phyloP scores from a whole-genome alignment of 1,140 invertebrate genomes.

The Xylocopa sonorina region DNA sequence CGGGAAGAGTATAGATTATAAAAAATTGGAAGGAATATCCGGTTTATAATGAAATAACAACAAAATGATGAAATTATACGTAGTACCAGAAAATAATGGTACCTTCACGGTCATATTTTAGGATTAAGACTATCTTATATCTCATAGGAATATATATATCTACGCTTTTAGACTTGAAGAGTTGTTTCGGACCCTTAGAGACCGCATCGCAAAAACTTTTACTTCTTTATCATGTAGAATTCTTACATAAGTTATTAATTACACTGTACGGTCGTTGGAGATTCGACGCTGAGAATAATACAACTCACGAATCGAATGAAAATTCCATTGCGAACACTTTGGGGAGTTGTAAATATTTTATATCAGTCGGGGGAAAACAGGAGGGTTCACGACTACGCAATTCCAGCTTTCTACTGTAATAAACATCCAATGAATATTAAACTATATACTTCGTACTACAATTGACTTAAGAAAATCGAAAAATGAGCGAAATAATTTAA shows the following conservation, averaged over 20 bases:
- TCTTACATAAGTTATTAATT: conserved; percentile 21
- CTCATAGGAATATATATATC: conserved; percentile 26
- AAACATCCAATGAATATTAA: too few species aligned
- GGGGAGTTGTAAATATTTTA: background rate
- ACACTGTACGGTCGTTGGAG: background rate
- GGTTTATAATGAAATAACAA: background rate
- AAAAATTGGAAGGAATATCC: background rate
- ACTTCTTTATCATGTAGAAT: background rate
- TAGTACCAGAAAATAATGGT: background rate
- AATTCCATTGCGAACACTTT: background rate
- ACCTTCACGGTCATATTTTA: conserved; percentile 14
- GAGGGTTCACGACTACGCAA: background rate
- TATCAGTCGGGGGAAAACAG: background rate
- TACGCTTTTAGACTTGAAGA: background rate
- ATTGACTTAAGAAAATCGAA: too few species aligned
- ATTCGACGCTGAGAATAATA: background rate
- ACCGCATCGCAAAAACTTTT: background rate
- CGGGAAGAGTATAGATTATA: background rate
- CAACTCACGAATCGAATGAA: background rate
- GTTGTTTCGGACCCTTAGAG: conserved; percentile 12
- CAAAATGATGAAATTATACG: background rate
- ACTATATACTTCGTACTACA: too few species aligned
- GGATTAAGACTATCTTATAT: conserved; percentile 17
- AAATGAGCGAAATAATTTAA: too few species aligned
- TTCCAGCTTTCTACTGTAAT: too few species aligned